Evolutionary conservation across 2,888 invertebrate species (phyloP).

Genomic region (Quadroppia sp.): DNA sequence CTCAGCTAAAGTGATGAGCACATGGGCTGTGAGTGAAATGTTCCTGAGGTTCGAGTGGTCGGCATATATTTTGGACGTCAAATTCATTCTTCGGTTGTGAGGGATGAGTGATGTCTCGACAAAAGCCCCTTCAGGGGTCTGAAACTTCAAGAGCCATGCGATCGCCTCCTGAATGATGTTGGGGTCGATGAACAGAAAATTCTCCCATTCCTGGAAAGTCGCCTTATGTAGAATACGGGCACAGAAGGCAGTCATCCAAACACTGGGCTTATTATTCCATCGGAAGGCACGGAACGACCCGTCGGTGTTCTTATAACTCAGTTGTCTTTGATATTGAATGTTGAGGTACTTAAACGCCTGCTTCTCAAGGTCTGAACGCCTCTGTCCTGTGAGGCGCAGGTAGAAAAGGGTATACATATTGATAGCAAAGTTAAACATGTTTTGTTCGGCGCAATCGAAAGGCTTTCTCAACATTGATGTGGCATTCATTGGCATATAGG

Average conservation of each 20-base stretch:
- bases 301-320: conserved; percentile 83
- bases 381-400: conserved; percentile 83
- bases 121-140: conserved; percentile 79
- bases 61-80: conserved; percentile 54
- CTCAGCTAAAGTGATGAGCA: conserved; percentile 73
- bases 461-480: conserved; percentile 53
- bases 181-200: conserved; percentile 88
- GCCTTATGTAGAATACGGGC: conserved; percentile 83
- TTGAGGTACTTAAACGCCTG: conserved; percentile 83
- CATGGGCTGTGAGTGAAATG: conserved; percentile 87
- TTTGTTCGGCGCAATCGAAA: conserved; percentile 71
- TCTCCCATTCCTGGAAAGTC: conserved; percentile 95
- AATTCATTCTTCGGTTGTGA: conserved; percentile 82
- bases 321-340: conserved; percentile 75
- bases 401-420: conserved; percentile 86
- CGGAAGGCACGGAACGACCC: conserved; percentile 88
- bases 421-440: conserved; percentile 92
- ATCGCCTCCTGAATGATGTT: conserved; percentile 77
- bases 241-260: conserved; percentile 91
- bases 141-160: conserved; percentile 78
- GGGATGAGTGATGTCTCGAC: conserved; percentile 62
- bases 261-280: conserved; percentile 58
- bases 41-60: conserved; percentile 58
- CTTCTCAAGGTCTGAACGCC: conserved; percentile 73
- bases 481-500: conserved; percentile 58